Base-by-base conservation (phyloP, 2,888 invertebrate species). In the Volucella inflata region DNA sequence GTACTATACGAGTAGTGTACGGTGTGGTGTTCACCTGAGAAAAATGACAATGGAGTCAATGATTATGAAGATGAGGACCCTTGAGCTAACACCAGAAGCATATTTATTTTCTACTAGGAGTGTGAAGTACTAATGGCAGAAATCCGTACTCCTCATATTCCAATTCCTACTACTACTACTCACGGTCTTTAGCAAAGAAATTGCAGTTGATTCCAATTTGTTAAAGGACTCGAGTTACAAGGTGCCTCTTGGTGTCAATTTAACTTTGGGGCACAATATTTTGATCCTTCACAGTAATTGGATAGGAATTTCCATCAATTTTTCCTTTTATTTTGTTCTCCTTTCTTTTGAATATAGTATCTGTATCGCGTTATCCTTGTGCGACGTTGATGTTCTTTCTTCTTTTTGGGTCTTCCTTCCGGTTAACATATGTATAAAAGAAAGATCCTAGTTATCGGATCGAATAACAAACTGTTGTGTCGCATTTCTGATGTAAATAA, bases 221-320 rank as follows among this genome's bases (percentile, higher is more conserved):
- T 21, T 2, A 30, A 38, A 17, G n/a, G 59, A 53, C 79, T 84
- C 75, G 38, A 17, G 36, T 80, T 84, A 59, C 82, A 57, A 51
- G 50, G 72, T 53, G 68, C 77, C 70, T 82, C 51, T 59, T 71
- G 60, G 38, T 64, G 72, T 71, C 72, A 46, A 62, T 51, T 57
- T 40, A 48, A 21, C 50, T 79, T 70, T 68, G 74, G 70, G 64
- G 79, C 21, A 21, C 75, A 84, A 76, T 80, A 80, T 84, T 84
- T 84, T 84, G 84, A 80, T 84, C 75, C 84, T 75, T 74, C 44
- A 16, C 40, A 55, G 79, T 84, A 84, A 84, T 84, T 84, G 84
- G 84, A 84, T 75, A 64, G 60, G 70, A 75, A 71, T 71, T 71
- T 75, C 60, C 14, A 76, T 76, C 21, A 71, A 82, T 76, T 79